phyloP scores from a whole-genome alignment of 2,888 invertebrate species.

The Lepas anatifera region DNA sequence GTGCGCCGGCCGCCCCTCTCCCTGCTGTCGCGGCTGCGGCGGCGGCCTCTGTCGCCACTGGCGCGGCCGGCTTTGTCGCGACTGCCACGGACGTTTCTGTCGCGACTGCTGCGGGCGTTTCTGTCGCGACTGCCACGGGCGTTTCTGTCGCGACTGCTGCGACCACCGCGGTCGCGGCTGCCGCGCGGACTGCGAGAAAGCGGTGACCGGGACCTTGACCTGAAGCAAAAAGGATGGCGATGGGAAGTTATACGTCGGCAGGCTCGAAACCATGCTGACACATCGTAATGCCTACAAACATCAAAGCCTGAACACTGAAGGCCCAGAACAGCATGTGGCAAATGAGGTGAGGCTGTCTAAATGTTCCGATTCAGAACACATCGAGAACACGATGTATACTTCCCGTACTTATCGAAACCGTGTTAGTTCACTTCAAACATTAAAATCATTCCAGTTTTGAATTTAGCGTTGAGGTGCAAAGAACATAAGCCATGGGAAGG shows the following conservation, averaged over 20 bases:
- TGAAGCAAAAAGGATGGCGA: conserved; percentile 27
- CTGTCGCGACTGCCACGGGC: too few species aligned
- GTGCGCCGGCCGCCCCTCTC: conserved; percentile 1
- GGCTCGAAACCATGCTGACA: not conserved
- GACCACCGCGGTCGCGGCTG: too few species aligned
- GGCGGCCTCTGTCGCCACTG: too few species aligned
- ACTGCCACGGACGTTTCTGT: too few species aligned
- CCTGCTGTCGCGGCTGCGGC: too few species aligned
- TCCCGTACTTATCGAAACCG: not conserved
- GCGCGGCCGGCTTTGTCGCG: too few species aligned
- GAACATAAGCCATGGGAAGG: too few species aligned
- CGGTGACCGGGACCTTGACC: conserved; percentile 28
- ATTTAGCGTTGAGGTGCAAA: too few species aligned
- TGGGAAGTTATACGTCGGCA: conserved; percentile 32
- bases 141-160: too few species aligned
- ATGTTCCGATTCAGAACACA: not conserved
- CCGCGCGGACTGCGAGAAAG: conserved; percentile 25
- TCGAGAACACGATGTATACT: not conserved
- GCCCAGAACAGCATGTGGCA: not conserved
- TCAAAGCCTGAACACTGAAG: not conserved
- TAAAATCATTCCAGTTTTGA: too few species aligned
- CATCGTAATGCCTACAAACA: not conserved
- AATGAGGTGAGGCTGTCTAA: not conserved
- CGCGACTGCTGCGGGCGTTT: too few species aligned
- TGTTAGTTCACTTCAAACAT: too few species aligned